These are phyloP conservation scores for Microplitis mediator DNA, from an alignment of 1,140 invertebrate species.

Conservation along the genomic window DNA sequence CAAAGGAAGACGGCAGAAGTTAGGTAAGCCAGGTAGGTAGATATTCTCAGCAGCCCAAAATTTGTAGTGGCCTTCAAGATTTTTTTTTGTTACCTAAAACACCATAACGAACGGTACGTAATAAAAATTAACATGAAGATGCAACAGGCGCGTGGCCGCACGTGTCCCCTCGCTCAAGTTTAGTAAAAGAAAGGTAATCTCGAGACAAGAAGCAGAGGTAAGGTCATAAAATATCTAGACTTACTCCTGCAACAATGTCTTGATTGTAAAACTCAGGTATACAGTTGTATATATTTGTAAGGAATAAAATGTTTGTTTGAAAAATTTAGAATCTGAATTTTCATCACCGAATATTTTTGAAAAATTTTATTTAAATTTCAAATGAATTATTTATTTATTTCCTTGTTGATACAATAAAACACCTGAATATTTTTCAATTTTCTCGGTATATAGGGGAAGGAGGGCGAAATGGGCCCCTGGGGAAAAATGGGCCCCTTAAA, in stretches of 20 bases:
- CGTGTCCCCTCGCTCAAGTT: neutral
- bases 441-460: too few relatives aligned
- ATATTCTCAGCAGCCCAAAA: conserved; percentile 14
- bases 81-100: conserved; percentile 3
- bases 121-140: conserved; percentile 39
- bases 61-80: conserved; percentile 17
- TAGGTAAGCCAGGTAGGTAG: neutral
- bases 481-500: too few relatives aligned
- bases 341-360: neutral
- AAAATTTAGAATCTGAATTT: neutral
- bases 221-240: neutral
- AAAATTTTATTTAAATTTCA: neutral
- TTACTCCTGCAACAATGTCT: too few relatives aligned
- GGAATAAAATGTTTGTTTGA: neutral
- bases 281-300: too few relatives aligned
- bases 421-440: too few relatives aligned
- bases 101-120: conserved; percentile 20
- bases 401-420: too few relatives aligned
- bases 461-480: too few relatives aligned
- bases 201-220: neutral
- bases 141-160: conserved; percentile 9
- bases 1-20: neutral
- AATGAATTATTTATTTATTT: neutral
- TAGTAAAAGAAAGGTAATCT: neutral
- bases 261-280: too few relatives aligned